Evolutionary conservation across 2,113 vertebrate genomes (phyloP), one percentile per base, ranked within the genome.

Genomic region (Mixornis gularis): DNA sequence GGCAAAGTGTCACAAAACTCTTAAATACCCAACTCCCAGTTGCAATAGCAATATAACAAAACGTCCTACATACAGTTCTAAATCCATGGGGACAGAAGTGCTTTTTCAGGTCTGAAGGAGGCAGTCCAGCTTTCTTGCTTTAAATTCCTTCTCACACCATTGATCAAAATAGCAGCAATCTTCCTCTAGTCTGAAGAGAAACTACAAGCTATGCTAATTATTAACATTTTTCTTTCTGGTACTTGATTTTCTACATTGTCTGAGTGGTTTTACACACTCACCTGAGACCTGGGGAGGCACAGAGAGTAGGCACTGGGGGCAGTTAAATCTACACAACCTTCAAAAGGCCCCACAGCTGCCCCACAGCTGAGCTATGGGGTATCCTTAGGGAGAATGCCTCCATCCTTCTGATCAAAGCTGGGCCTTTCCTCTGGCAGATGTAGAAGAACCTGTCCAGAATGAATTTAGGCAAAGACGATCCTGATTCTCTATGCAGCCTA

Each of bases 401-500:
- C 55, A 78, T 13, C 5, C 18, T 13, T 14, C 34, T 32, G 6
- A 40, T 22, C 17, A 81, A 66, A 91, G 10, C 11, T 17, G 10
- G 13, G 13, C 7, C 15, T 43, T 29, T 78, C 3, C 52, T 62
- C 30, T 58, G 29, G 27, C 5, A 38, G 18, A 24, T 21, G 10
- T 15, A 17, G 3, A 63, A 62, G 25, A 70, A 17, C 30, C 43
- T 36, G 4, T 21, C 21, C 15, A n/a, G 56, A 49, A 82, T 55
- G 11, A 49, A 17, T 9, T 34, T 0, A 38, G 30, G 24, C n/a
- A 76, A 60, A 36, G 13, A 10, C 3, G 9, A 30, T 2, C 10
- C 36, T 25, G 18, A 70, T 92, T 48, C 29, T 91, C 0, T n/a
- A n/a, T n/a, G n/a, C n/a, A n/a, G 0, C 10, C 10, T 24, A 6